Conservation (phyloP, 2,797 vertebrate genomes). For the Sphenodon punctatus region DNA sequence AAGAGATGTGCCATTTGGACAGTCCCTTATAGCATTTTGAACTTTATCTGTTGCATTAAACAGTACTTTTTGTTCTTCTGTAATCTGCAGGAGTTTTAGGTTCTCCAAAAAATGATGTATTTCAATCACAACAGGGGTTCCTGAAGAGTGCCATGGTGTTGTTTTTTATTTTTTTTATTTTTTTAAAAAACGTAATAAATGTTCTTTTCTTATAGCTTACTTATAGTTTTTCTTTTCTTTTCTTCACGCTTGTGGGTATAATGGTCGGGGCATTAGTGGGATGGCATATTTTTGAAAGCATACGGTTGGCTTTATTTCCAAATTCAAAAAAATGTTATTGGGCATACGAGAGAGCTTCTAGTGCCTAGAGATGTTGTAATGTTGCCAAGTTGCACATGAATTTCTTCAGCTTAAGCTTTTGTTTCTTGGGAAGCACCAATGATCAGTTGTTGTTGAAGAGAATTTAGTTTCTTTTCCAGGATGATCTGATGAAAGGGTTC, state of each 20-base stretch:
- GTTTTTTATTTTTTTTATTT: not conserved
- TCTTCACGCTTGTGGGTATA: not conserved
- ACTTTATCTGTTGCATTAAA: constrained; percentile 44
- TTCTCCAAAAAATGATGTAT: not conserved
- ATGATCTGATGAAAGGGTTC: not conserved
- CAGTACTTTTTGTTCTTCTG: constrained; percentile 35
- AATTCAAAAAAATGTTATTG: not conserved
- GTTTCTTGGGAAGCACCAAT: constrained; percentile 10
- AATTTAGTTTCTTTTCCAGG: constrained; percentile 28
- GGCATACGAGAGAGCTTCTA: not conserved
- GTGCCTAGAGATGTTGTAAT: not conserved
- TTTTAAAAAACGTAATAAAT: not conserved
- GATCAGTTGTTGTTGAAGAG: constrained; percentile 13
- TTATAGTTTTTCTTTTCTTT: constrained; percentile 3
- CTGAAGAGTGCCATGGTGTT: not conserved
- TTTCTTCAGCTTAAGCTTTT: constrained; percentile 7
- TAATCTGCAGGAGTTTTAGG: not conserved
- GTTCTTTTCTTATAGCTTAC: constrained; percentile 1
- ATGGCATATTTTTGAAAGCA: constrained; percentile 28
- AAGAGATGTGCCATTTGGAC: constrained; percentile 30
- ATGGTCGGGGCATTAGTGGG: constrained; percentile 4
- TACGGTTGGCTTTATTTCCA: not conserved
- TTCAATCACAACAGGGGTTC: not conserved
- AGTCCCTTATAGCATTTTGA: constrained; percentile 38
- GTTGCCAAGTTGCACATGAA: not conserved